A percentile compares a stretch with the other conserved stretches of the same genome.
These are phyloP conservation scores for Drosophila sproati DNA, from an alignment of 1,140 invertebrate species.

Conservation along the genomic window DNA sequence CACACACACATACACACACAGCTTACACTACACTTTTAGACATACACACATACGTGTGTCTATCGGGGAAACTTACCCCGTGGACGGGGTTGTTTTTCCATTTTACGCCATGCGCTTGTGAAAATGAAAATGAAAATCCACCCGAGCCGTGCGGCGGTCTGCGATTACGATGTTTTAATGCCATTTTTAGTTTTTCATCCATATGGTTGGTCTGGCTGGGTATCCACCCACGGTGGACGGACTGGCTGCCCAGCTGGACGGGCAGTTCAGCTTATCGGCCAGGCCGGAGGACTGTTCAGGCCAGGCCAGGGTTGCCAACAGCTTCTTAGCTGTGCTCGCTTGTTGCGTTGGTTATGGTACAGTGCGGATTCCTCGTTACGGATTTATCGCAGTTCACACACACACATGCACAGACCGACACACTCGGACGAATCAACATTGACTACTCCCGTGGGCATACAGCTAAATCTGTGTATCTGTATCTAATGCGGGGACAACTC, in stretches of 20 bases:
- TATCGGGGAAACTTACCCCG: constrained; percentile 50
- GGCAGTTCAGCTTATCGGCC: constrained; percentile 50
- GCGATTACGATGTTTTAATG: constrained; percentile 79
- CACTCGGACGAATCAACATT: not conserved
- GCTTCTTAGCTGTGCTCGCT: constrained; percentile 23
- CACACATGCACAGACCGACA: not conserved
- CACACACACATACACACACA: constrained; percentile 27
- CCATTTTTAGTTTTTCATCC: constrained; percentile 70
- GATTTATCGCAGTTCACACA: constrained; percentile 44
- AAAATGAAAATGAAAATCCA: constrained; percentile 71
- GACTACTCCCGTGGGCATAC: constrained; percentile 52
- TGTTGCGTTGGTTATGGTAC: constrained; percentile 31
- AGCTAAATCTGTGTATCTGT: constrained; percentile 51
- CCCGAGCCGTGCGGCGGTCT: constrained; percentile 61
- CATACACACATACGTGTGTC: constrained; percentile 11
- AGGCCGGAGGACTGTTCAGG: constrained; percentile 27
- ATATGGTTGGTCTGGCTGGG: constrained; percentile 56
- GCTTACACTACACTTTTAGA: not conserved
- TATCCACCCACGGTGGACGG: not conserved
- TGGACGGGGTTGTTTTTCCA: constrained; percentile 78
- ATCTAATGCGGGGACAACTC: constrained; percentile 50
- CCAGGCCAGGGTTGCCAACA: constrained; percentile 20
- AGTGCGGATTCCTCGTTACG: constrained; percentile 20
- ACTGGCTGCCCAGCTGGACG: constrained; percentile 25
- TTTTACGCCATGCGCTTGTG: constrained; percentile 50